Conservation (phyloP, 2,113 vertebrate species). For the Centrocercus urophasianus region DNA sequence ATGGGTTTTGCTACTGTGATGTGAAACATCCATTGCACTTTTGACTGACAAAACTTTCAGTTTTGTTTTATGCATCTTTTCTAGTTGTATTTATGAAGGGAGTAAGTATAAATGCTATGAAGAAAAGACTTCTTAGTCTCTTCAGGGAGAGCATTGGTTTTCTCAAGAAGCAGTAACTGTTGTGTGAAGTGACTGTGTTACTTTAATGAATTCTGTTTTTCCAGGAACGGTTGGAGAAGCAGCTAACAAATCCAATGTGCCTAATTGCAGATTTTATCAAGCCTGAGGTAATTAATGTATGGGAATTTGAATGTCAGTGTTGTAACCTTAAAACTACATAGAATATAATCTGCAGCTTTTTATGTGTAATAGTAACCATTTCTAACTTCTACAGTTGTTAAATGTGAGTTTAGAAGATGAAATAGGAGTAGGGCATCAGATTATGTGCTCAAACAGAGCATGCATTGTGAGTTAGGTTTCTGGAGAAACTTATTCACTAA, state of each 20-base stretch:
- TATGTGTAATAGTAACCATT: not conserved
- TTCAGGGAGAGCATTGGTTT: not conserved
- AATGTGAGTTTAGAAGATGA: not conserved
- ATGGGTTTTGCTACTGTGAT: not conserved
- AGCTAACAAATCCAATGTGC: slow-evolving; percentile 87
- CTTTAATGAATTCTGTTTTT: not conserved
- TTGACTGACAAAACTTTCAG: not conserved
- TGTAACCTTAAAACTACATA: not conserved
- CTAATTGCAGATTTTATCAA: slow-evolving; percentile 93
- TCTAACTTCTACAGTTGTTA: not conserved
- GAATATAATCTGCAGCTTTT: not conserved
- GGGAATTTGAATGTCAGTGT: not conserved
- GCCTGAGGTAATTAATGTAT: slow-evolving; percentile 85
- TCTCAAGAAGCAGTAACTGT: not conserved
- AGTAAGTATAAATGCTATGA: not conserved
- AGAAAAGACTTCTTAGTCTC: not conserved
- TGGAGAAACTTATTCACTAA: not conserved
- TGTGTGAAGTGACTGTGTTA: not conserved
- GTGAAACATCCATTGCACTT: not conserved
- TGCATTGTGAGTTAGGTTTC: not conserved
- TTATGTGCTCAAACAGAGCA: not conserved
- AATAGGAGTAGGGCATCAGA: not conserved
- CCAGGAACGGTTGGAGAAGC: slow-evolving; percentile 89
- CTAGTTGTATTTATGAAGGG: not conserved
- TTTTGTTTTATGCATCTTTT: not conserved